Evolutionary conservation across 1,140 invertebrate genomes (phyloP).

Genomic region (Drosophila melanica): DNA sequence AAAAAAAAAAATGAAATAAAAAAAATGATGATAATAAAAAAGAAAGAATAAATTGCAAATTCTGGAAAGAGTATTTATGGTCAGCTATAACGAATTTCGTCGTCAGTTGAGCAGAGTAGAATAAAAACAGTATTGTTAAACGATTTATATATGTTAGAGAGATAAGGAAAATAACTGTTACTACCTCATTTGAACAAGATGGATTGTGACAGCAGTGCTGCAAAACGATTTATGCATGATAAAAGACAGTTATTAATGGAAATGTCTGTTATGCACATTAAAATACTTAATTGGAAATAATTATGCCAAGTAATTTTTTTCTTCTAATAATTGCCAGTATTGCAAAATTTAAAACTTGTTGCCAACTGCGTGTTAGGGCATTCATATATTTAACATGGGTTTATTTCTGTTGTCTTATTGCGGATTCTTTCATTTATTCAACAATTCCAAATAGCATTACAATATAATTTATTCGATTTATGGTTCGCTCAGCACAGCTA

Average conservation of each 20-base stretch:
- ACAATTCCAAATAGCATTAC: slow-evolving; percentile 74
- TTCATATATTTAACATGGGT: slow-evolving; percentile 4
- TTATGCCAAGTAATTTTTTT: too few relatives aligned
- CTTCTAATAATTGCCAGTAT: too few relatives aligned
- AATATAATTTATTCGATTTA: slow-evolving; percentile 77
- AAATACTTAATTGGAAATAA: too few relatives aligned
- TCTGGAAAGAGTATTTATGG: slow-evolving; percentile 40
- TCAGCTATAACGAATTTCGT: neutral
- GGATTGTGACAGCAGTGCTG: neutral
- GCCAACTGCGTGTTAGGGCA: slow-evolving; percentile 53
- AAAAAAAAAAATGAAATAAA: too few relatives aligned
- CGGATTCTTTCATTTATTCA: slow-evolving; percentile 44
- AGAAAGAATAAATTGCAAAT: slow-evolving; percentile 33
- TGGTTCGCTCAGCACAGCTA: slow-evolving; percentile 42
- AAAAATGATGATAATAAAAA: slow-evolving; percentile 4
- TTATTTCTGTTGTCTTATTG: slow-evolving; percentile 11
- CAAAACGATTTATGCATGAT: too few relatives aligned
- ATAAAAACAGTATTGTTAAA: neutral
- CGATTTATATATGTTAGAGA: neutral
- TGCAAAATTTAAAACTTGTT: too few relatives aligned
- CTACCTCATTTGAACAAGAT: too few relatives aligned
- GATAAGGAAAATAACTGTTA: neutral
- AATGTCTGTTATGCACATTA: too few relatives aligned
- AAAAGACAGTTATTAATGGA: too few relatives aligned
- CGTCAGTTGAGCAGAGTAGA: neutral